phyloP scores from a whole-genome alignment of 1,140 invertebrate genomes.

The Trichonephila clavata region DNA sequence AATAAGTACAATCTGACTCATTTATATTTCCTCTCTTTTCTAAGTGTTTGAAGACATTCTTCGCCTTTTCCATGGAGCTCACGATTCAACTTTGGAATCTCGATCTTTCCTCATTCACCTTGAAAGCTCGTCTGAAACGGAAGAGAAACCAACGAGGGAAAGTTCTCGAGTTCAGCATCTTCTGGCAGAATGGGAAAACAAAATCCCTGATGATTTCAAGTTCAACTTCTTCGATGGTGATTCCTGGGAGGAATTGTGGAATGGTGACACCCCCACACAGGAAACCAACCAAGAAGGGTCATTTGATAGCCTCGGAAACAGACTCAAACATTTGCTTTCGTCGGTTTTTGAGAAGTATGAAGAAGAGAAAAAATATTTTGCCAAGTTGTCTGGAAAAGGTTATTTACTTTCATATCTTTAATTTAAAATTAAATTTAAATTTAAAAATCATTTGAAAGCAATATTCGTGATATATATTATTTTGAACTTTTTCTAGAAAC shows the following conservation, averaged over 20 bases:
- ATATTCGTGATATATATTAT: no score
- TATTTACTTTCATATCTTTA: not conserved
- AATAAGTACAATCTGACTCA: not conserved
- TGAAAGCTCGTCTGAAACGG: not conserved
- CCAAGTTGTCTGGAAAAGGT: slow-evolving; percentile 37
- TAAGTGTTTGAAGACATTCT: slow-evolving; percentile 60
- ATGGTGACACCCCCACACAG: not conserved
- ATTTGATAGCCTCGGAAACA: not conserved
- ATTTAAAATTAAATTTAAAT: no score
- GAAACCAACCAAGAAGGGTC: not conserved
- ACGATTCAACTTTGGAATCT: not conserved
- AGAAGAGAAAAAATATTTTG: not conserved
- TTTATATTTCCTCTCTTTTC: not conserved
- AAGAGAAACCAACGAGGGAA: not conserved
- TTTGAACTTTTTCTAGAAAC: no score
- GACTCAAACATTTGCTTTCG: slow-evolving; percentile 1
- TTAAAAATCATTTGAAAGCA: no score
- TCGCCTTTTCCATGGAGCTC: not conserved
- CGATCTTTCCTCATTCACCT: slow-evolving; percentile 46
- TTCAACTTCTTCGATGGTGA: slow-evolving; percentile 82
- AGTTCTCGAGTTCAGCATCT: slow-evolving; percentile 8
- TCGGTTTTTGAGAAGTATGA: not conserved
- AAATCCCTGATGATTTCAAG: slow-evolving; percentile 85
- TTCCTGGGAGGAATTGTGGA: slow-evolving; percentile 56
- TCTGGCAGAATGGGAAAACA: slow-evolving; percentile 80